phyloP scores from a whole-genome alignment of 92 coral and sea anemone species.

The Bergia sp. region DNA sequence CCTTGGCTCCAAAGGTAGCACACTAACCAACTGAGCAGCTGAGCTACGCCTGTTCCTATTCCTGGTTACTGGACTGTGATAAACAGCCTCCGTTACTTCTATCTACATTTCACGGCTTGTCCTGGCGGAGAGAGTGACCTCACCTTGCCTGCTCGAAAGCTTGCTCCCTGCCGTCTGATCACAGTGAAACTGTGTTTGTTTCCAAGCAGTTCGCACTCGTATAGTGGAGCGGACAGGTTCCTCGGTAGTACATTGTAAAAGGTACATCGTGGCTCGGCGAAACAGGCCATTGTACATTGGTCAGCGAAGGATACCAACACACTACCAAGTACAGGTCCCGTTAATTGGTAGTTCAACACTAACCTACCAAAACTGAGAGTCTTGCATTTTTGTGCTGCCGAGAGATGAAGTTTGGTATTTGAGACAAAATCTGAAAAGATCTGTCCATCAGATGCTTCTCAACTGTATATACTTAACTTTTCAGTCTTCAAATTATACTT shows the following conservation, averaged over 20 bases:
- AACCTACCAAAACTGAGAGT: conserved; percentile 3
- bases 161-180: not conserved
- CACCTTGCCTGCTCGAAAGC: conserved; percentile 24
- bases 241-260: not conserved
- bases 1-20: too few relatives aligned
- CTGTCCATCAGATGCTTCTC: too few relatives aligned
- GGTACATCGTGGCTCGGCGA: not conserved
- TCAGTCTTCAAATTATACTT: not conserved
- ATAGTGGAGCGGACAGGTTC: not conserved
- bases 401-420: not conserved
- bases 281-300: conserved; percentile 9
- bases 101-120: too few relatives aligned
- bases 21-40: too few relatives aligned
- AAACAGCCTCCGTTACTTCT: too few relatives aligned
- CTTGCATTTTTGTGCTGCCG: not conserved
- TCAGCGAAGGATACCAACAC: conserved; percentile 13
- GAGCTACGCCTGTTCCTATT: too few relatives aligned
- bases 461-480: too few relatives aligned
- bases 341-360: not conserved
- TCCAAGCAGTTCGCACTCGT: conserved; percentile 13
- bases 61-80: too few relatives aligned
- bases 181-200: not conserved
- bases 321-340: not conserved
- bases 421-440: not conserved
- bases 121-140: not conserved